Base-by-base conservation (phyloP, 2,888 invertebrate genomes). In the Chrysolina americana region DNA sequence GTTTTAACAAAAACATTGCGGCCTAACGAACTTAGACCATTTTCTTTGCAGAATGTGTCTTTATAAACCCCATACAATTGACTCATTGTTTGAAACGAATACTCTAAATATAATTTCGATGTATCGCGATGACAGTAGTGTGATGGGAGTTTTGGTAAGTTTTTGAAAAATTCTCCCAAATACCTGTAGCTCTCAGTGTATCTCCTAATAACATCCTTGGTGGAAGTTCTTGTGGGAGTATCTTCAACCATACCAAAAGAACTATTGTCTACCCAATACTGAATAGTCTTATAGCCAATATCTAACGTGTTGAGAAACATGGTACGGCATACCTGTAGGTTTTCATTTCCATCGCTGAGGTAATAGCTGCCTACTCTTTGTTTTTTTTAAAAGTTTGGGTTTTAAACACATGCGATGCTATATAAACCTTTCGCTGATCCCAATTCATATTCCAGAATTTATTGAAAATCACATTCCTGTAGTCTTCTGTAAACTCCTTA, bases 21-120 rank as follows among this genome's bases (percentile, higher is more conserved):
- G 2, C 28, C 28, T 28, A 28, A 28, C 2, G 28, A 5, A 28
- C 2, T 28, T 28, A 28, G 28, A 28, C 28, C 28, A 28, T 28
- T 28, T 68, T 71, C 9, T 70, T 56, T 23, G n/a, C 36, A 36
- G 59, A 70, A 23, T 66, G 28, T 28, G 10, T 28, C 53, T 65
- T 48, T 65, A 59, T 74, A 74, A 13, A 56, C 13, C 47, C 47
- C 65, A 56, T 65, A 74, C 19, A 74, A 21, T 21, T 66, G 28
- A 21, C 48, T 23, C 19, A 59, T 3, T 53, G 48, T 70, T 28
- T 70, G 50, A 62, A 74, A 70, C 44, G 44, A 65, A 19, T 41
- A 65, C 48, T 74, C 70, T 36, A 74, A 64, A 65, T 62, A 75
- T 41, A 75, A 48, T 72, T 75, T 75, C 17, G 41, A 65, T n/a